Conservation (phyloP, 2,113 vertebrate genomes). For the Aramus guarauna region DNA sequence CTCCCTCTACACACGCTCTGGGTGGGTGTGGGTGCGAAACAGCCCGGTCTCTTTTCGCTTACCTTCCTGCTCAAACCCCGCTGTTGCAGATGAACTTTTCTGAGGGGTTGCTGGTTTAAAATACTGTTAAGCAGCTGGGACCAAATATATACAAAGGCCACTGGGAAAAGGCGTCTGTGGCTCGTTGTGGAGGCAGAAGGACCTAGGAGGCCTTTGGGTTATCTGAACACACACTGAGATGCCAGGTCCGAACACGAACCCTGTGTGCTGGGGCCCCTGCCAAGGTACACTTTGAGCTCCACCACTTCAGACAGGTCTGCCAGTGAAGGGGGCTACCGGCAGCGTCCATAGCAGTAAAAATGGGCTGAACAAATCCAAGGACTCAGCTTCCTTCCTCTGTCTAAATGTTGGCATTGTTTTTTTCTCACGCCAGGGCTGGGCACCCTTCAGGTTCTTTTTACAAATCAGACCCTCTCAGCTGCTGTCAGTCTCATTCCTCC, state of each 20-base stretch:
- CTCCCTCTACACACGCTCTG: neutral
- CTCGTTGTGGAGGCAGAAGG: neutral
- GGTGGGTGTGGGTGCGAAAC: rapidly evolving
- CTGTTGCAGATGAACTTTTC: neutral
- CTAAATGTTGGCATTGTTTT: neutral
- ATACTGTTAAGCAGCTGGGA: neutral
- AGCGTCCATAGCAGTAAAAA: neutral
- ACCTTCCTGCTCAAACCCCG: neutral
- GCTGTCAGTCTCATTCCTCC: neutral
- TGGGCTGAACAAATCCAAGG: neutral
- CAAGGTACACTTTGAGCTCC: neutral
- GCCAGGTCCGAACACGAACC: neutral
- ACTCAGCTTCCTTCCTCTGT: neutral
- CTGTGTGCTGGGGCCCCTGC: neutral
- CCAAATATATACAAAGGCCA: neutral
- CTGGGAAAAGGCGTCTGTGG: neutral
- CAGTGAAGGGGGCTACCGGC: neutral
- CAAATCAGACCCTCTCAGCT: rapidly evolving
- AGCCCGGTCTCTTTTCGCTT: neutral
- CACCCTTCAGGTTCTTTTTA: neutral
- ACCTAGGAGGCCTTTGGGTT: neutral
- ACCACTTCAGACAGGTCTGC: neutral
- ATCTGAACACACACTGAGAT: neutral
- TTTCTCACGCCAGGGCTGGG: neutral
- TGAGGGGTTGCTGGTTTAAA: neutral